These are phyloP conservation scores for Sciaenops ocellatus DNA, from an alignment of 2,797 vertebrate species.

Conservation along the genomic window DNA sequence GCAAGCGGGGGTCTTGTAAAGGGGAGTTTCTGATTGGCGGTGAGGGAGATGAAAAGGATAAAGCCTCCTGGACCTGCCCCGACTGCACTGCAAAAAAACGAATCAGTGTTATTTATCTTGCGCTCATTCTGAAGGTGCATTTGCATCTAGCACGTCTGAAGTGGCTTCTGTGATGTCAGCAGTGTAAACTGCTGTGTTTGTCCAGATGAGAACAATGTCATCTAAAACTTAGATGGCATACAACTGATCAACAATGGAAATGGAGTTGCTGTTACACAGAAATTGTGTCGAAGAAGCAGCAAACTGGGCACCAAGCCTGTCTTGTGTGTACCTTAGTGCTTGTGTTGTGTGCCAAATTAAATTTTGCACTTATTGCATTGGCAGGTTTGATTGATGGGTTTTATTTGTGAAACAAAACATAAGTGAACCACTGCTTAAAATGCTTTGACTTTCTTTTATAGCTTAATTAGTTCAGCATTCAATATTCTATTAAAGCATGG, in stretches of 20 bases:
- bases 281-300: background rate
- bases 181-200: conserved; percentile 4
- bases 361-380: background rate
- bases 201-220: background rate
- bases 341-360: background rate
- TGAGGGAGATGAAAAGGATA: conserved; percentile 70
- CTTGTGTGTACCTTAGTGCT: background rate
- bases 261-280: background rate
- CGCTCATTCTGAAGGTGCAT: conserved; percentile 15
- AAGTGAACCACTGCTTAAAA: background rate
- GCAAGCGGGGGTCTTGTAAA: conserved; percentile 69
- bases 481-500: background rate
- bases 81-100: conserved; percentile 58
- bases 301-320: background rate
- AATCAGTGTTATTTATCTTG: conserved; percentile 31
- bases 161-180: conserved; percentile 18
- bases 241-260: background rate
- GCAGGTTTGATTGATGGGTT: background rate
- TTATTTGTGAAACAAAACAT: conserved; percentile 4
- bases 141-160: conserved; percentile 10
- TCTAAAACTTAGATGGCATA: background rate
- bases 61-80: conserved; percentile 53
- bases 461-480: background rate
- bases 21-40: conserved; percentile 67
- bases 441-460: background rate